Evolutionary conservation across 1,140 invertebrate genomes (phyloP), one percentile per base, ranked within the genome.

Genomic region (Drosophila seguyi): DNA sequence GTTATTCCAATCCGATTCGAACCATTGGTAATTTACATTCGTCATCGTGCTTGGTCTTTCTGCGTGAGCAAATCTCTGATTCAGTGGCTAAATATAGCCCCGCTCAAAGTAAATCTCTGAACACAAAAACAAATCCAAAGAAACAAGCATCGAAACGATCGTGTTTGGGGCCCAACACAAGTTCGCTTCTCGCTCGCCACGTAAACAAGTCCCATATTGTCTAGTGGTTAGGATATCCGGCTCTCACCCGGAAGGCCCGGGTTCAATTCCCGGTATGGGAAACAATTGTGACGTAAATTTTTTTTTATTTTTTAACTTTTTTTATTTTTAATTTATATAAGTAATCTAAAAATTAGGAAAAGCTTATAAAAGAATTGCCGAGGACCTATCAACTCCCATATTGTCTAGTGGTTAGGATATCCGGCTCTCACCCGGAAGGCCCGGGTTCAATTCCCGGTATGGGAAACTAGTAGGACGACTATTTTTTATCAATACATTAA

Each of bases 181-280:
- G 4, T 5, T 48, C 0, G 36, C n/a, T 29, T 14, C 34, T 72
- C 1, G 22, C 42, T 7, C 22, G 53, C 42, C 67, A 72, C 50
- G 42, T 58, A 14, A 1, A 53, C 50, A 71, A 25, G 11, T 72
- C 68, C 68, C 66, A 72, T 71, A 94, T 94, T 94, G 94, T 95
- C 95, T 96, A 96, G 95, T 96, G 96, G 95, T 95, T 96, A 96
- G 95, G 95, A 96, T 96, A 96, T 94, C 95, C 95, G 95, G 95
- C 95, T 96, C 94, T 96, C 95, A 96, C 95, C 95, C 95, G 95
- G 95, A 94, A 95, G 95, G 95, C 95, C 95, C 95, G 95, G 95
- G 95, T 96, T 96, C 95, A 95, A 96, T 96, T 96, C 95, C 95
- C 95, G 95, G 95, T 95, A 96, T 95, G 95, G 95, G 95, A 96